phyloP scores from a whole-genome alignment of 1,140 invertebrate genomes.

The Drosophila melanogaster region DNA sequence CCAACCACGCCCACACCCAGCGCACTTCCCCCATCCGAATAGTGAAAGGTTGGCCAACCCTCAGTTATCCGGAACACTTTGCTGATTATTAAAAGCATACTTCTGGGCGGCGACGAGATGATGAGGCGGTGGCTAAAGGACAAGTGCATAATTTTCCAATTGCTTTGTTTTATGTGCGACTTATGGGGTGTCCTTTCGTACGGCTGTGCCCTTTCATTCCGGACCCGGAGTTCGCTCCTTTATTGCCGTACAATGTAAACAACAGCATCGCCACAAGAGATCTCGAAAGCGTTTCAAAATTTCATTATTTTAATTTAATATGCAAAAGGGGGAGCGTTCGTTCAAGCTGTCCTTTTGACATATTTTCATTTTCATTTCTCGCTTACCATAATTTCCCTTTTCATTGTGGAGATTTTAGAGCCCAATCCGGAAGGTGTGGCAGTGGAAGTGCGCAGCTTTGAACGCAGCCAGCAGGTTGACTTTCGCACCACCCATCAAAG shows the following conservation, averaged over 20 bases:
- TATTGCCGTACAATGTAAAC: constrained; percentile 77
- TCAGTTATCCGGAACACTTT: constrained; percentile 54
- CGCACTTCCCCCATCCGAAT: neutral
- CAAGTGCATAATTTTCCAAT: constrained; percentile 84
- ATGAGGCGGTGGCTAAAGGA: constrained; percentile 29
- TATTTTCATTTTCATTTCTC: constrained; percentile 71
- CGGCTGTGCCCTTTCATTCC: constrained; percentile 6
- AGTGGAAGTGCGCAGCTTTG: constrained; percentile 70
- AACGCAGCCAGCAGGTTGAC: constrained; percentile 78
- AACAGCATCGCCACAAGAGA: constrained; percentile 46
- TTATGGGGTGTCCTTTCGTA: constrained; percentile 28
- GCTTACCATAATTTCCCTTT: constrained; percentile 73
- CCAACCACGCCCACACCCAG: constrained; percentile 35
- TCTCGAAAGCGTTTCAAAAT: constrained; percentile 70
- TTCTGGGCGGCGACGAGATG: constrained; percentile 51
- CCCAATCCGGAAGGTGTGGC: constrained; percentile 23
- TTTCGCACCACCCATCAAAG: constrained; percentile 37
- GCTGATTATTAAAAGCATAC: constrained; percentile 77
- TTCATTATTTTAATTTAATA: constrained; percentile 83
- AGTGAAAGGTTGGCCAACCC: constrained; percentile 17
- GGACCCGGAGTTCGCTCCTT: constrained; percentile 23
- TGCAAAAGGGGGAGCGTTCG: constrained; percentile 56
- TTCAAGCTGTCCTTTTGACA: constrained; percentile 65
- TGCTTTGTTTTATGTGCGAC: constrained; percentile 77
- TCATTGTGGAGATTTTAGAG: constrained; percentile 63